Evolutionary conservation across 2,797 vertebrate genomes (phyloP), one percentile per base, ranked within the genome.

Genomic region (Mallotus villosus): DNA sequence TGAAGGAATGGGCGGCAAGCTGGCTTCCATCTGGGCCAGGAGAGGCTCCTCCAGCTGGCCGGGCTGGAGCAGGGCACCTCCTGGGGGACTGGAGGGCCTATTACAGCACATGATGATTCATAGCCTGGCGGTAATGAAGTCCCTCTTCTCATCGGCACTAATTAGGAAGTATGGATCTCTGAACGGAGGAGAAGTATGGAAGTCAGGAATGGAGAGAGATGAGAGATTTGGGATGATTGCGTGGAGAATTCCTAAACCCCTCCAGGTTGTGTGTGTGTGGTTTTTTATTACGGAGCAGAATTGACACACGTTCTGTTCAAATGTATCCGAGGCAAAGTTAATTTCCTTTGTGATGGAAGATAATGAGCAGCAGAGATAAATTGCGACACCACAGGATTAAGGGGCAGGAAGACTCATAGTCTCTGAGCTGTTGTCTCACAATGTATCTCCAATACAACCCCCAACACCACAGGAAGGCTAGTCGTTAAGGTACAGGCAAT

Each of bases 201-300:
- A 9, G n/a, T 19, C 24, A 32, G 63, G 12, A 7, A 27, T 19
- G 14, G 63, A 63, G 55, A 25, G 63, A 78, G 67, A 74, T 62
- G 69, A 69, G 81, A 87, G 82, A 90, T 90, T 89, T 89, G 80
- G 84, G 86, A 82, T 89, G 89, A 91, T 90, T 92, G 90, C 85
- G 74, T 71, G 71, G 90, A 91, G 90, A 86, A 80, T 88, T 87
- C 74, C 59, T 58, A 24, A 69, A 82, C 78, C 88, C 81, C 76
- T 78, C 77, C 84, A 85, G 83, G 85, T 80, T 85, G 75, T 69
- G 77, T 66, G 88, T 85, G 82, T 82, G 74, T 19, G 8, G 76
- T 88, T 92, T 89, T 90, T 85, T 90, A 93, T 95, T 94, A 94
- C 88, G 86, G 85, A 85, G 88, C 72, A 74, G 94, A 94, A 95